Conservation (phyloP, 2,797 vertebrate species). For the Pseudocheirus occidentalis region DNA sequence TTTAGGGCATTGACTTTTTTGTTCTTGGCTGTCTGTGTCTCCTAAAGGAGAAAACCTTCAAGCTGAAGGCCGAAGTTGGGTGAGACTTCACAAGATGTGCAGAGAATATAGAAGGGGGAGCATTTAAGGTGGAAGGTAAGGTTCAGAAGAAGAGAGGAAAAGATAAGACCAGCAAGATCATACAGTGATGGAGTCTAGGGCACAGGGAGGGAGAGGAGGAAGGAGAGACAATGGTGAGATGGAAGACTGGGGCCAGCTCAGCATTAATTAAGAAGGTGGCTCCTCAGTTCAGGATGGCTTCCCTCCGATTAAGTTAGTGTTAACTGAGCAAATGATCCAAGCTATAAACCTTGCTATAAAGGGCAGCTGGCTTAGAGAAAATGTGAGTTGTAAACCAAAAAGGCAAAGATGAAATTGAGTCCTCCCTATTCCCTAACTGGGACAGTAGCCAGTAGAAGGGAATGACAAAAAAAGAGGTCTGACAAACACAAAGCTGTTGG, state of each 20-base stretch:
- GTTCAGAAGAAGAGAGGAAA: neutral
- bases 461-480: slow-evolving; percentile 13
- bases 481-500: neutral
- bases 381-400: slow-evolving; percentile 41
- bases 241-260: neutral
- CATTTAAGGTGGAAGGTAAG: neutral
- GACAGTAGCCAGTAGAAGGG: neutral
- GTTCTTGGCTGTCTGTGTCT: neutral
- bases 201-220: neutral
- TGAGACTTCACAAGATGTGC: neutral
- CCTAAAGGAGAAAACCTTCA: neutral
- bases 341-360: slow-evolving; percentile 62
- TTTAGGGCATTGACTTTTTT: neutral
- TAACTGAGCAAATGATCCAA: slow-evolving; percentile 69
- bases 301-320: slow-evolving; percentile 57
- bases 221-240: neutral
- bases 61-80: neutral
- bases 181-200: neutral
- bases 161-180: neutral
- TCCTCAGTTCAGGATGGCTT: slow-evolving; percentile 50
- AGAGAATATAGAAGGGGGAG: neutral
- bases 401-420: slow-evolving; percentile 40
- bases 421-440: neutral
- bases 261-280: slow-evolving; percentile 8
- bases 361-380: slow-evolving; percentile 52